Evolutionary conservation across 1,140 invertebrate genomes (phyloP).

Genomic region (honey bee (Apis mellifera)): DNA sequence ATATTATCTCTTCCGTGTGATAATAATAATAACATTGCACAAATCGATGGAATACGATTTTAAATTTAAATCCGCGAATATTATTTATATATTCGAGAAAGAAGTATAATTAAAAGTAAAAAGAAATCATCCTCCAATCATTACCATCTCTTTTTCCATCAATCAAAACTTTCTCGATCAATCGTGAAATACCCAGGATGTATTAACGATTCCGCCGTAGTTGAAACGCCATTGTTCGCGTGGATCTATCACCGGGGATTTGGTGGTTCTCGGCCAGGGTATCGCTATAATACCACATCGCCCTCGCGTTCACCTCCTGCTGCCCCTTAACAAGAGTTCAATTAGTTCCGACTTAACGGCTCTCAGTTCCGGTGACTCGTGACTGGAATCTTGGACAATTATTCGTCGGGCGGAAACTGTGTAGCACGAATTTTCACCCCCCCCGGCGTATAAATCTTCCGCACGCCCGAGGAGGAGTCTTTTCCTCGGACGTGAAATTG

Average conservation of each 20-base stretch:
- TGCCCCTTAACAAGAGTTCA: slow-evolving; percentile 63
- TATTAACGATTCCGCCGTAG: slow-evolving; percentile 60
- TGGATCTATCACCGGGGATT: slow-evolving; percentile 67
- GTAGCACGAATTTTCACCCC: slow-evolving; percentile 45
- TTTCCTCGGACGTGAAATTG: neutral
- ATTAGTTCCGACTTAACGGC: slow-evolving; percentile 70
- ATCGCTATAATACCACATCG: slow-evolving; percentile 64
- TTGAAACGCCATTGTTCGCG: slow-evolving; percentile 44
- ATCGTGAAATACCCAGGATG: neutral
- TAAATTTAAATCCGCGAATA: neutral
- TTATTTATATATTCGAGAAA: no score
- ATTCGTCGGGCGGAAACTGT: slow-evolving; percentile 52
- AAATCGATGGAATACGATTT: no score
- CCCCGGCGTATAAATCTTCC: slow-evolving; percentile 33
- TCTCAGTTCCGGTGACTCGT: slow-evolving; percentile 70
- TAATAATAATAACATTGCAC: no score
- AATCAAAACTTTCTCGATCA: neutral
- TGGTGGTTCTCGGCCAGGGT: slow-evolving; percentile 57
- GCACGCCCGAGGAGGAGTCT: neutral
- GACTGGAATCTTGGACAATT: slow-evolving; percentile 69
- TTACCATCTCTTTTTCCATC: no score
- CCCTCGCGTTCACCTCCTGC: slow-evolving; percentile 50
- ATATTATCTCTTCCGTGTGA: no score
- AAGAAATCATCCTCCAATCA: neutral
- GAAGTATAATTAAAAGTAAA: no score